phyloP scores from a whole-genome alignment of 2,888 invertebrate genomes.

The Eristalis arbustorum region DNA sequence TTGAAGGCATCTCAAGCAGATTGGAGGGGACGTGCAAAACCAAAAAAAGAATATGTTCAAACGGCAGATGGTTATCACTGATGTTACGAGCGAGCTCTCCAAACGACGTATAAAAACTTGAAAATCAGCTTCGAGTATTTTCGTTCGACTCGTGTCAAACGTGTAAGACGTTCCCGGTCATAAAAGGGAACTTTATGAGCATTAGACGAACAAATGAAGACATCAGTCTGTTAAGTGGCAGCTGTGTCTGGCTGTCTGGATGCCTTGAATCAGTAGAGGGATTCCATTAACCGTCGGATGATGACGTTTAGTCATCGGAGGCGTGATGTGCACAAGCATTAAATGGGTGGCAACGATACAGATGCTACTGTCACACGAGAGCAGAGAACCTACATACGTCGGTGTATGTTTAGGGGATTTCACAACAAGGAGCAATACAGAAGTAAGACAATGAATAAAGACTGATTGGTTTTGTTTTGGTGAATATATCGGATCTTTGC shows the following conservation, averaged over 20 bases:
- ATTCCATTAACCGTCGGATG: not conserved
- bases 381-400: no score
- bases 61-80: not conserved
- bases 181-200: not conserved
- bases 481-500: no score
- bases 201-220: not conserved
- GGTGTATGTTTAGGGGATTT: not conserved
- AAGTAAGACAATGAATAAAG: not conserved
- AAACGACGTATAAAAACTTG: not conserved
- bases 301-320: not conserved
- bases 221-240: not conserved
- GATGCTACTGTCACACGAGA: not conserved
- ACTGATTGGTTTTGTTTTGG: no score
- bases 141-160: not conserved
- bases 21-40: not conserved
- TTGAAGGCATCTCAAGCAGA: not conserved
- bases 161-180: not conserved
- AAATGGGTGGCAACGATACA: not conserved
- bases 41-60: not conserved
- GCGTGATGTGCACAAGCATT: not conserved
- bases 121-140: not conserved
- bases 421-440: not conserved
- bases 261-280: not conserved
- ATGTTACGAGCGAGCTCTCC: not conserved
- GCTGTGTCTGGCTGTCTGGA: not conserved